Percentiles rank a stretch among this genome's conserved stretches.
phyloP scores from a whole-genome alignment of 2,797 vertebrate genomes.

The Catharus ustulatus region DNA sequence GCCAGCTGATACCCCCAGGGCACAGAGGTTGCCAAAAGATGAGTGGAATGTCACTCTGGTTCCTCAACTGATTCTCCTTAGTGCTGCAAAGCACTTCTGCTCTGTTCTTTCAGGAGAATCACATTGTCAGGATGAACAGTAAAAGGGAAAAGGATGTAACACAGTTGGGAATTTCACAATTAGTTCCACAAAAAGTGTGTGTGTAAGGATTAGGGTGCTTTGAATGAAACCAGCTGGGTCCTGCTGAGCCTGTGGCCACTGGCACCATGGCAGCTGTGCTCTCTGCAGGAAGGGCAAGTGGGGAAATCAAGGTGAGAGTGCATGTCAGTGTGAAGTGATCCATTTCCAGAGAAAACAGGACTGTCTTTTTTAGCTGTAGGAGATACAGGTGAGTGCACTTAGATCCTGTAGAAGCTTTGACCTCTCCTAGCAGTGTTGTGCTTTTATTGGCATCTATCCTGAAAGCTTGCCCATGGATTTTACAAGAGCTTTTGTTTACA shows the following conservation, averaged over 20 bases:
- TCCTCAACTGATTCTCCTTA: not conserved
- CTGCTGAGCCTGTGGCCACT: not conserved
- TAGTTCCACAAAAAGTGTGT: too few relatives aligned
- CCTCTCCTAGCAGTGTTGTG: not conserved
- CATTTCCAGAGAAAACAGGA: not conserved
- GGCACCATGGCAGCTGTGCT: not conserved
- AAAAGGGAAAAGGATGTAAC: too few relatives aligned
- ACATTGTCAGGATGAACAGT: too few relatives aligned
- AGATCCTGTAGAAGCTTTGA: not conserved
- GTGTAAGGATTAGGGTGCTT: not conserved
- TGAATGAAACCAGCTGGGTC: not conserved
- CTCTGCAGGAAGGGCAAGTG: not conserved
- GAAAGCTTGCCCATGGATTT: not conserved
- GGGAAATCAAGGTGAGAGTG: not conserved
- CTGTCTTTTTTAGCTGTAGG: not conserved
- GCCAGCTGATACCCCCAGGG: not conserved
- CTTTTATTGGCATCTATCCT: not conserved
- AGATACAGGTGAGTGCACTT: not conserved
- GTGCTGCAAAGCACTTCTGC: too few relatives aligned
- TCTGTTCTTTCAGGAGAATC: too few relatives aligned
- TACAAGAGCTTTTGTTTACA: not conserved
- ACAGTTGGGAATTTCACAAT: too few relatives aligned
- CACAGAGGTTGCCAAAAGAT: not conserved
- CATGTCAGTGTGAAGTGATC: not conserved
- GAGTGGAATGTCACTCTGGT: not conserved